Percentiles rank a stretch among this genome's conserved stretches.
These are phyloP conservation scores for Tachysurus vachellii DNA, from an alignment of 2,113 vertebrate genomes.

Conservation along the genomic window DNA sequence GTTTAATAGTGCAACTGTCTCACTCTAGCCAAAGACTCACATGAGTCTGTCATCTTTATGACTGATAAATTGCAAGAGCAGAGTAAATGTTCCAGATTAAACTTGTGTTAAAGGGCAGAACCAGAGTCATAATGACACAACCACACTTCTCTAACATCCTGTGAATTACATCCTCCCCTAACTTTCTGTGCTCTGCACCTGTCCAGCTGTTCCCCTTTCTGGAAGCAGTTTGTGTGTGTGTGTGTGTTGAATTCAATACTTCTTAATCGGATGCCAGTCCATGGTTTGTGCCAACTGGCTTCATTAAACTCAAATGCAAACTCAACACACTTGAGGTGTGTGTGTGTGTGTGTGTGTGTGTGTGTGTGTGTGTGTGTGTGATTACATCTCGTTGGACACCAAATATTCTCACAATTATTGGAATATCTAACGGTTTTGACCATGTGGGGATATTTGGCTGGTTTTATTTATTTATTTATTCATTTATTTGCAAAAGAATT, in stretches of 20 bases:
- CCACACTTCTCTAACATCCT: background rate
- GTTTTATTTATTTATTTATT: background rate
- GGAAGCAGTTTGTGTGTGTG: background rate
- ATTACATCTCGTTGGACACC: background rate
- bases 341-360: background rate
- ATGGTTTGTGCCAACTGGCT: background rate
- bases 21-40: background rate
- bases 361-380: background rate
- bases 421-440: background rate
- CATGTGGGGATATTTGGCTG: background rate
- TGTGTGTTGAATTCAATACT: background rate
- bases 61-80: background rate
- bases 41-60: background rate
- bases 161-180: background rate
- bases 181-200: background rate
- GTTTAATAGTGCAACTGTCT: background rate
- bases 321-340: background rate
- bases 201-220: conserved; percentile 9
- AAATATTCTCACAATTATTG: background rate
- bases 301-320: background rate
- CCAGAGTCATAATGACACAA: background rate
- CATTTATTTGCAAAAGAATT: background rate
- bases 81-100: background rate
- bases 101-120: background rate
- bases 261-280: background rate